These are phyloP conservation scores for Aspidapion aeneum DNA, from an alignment of 2,888 invertebrate species.

Conservation along the genomic window DNA sequence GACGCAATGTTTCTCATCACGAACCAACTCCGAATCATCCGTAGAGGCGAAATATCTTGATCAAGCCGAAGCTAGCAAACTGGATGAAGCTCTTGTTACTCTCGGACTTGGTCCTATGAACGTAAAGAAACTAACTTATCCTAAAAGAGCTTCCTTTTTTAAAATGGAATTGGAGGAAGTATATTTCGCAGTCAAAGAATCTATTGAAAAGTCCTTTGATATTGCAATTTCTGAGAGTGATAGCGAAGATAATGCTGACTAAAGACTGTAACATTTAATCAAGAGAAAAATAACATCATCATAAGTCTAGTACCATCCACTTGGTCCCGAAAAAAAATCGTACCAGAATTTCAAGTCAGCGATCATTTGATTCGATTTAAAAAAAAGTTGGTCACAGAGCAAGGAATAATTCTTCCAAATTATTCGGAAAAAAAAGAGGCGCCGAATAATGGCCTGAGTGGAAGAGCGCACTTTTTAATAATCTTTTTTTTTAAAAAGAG, in stretches of 20 bases:
- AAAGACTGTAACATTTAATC: background rate
- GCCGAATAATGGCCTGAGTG: too few relatives aligned
- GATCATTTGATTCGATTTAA: background rate
- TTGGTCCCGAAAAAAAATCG: too few relatives aligned
- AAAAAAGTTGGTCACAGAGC: background rate
- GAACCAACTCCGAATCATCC: background rate
- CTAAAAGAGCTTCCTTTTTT: background rate
- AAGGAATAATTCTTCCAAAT: background rate
- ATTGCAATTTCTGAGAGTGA: background rate
- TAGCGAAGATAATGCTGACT: background rate
- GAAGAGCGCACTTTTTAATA: too few relatives aligned
- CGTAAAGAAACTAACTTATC: background rate
- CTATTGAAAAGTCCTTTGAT: background rate
- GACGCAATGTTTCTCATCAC: background rate
- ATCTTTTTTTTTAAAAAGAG: too few relatives aligned
- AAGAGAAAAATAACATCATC: background rate
- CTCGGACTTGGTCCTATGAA: background rate
- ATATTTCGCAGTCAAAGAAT: background rate
- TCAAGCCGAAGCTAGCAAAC: background rate
- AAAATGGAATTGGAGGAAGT: background rate
- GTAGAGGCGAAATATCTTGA: background rate
- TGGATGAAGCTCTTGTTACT: background rate
- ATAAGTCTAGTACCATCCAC: background rate
- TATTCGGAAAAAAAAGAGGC: background rate
- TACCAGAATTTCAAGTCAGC: too few relatives aligned